phyloP scores from a whole-genome alignment of 1,140 invertebrate species.

The Colletes latitarsis region DNA sequence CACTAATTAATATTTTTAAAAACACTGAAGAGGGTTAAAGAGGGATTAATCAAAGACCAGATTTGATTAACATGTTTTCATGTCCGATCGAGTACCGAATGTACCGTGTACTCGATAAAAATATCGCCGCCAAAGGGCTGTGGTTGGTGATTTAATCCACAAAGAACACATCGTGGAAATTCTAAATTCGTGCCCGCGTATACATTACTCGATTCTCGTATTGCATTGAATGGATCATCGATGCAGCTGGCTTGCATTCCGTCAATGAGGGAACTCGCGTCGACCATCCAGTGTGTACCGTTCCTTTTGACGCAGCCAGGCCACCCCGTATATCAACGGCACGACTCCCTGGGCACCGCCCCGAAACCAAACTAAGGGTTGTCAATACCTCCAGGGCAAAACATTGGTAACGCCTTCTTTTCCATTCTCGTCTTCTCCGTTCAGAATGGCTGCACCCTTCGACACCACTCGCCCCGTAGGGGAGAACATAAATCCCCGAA shows the following conservation, averaged over 20 bases:
- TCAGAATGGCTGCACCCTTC: not conserved
- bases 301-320: slow-evolving; percentile 34
- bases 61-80: no score
- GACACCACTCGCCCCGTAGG: not conserved
- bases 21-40: no score
- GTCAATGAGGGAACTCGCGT: slow-evolving; percentile 15
- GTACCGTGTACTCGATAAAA: no score
- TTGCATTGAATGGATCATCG: slow-evolving; percentile 9
- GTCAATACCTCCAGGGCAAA: slow-evolving; percentile 33
- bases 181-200: not conserved
- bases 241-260: slow-evolving; percentile 34
- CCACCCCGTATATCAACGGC: slow-evolving; percentile 26
- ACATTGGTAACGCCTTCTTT: slow-evolving; percentile 40
- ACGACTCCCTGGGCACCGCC: slow-evolving; percentile 11
- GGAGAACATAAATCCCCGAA: slow-evolving; percentile 3
- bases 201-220: not conserved
- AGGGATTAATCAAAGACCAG: no score
- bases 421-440: not conserved
- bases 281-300: slow-evolving; percentile 22
- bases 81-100: no score
- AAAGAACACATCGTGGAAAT: not conserved
- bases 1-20: no score
- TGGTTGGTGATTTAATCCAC: no score
- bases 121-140: no score
- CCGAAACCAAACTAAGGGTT: slow-evolving; percentile 33